phyloP scores from a whole-genome alignment of 2,113 vertebrate species.

The Columbina picui region DNA sequence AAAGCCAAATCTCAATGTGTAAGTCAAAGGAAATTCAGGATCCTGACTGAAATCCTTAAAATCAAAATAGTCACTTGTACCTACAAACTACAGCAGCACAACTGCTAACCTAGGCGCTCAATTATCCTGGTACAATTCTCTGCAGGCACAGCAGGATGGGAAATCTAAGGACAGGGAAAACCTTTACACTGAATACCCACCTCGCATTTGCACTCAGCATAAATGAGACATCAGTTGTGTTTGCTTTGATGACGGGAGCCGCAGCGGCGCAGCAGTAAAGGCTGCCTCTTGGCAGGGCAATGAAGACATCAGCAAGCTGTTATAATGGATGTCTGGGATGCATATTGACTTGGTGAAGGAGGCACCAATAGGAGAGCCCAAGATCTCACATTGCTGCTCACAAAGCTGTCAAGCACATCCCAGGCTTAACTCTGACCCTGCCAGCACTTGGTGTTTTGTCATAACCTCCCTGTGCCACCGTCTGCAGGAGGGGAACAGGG shows the following conservation, averaged over 20 bases:
- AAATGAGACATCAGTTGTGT: conserved; percentile 19
- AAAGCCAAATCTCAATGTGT: neutral
- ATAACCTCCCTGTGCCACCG: neutral
- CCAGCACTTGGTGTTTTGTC: neutral
- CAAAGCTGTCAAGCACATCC: neutral
- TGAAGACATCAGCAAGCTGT: conserved; percentile 4
- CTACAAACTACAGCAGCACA: fast-evolving
- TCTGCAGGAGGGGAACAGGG: neutral
- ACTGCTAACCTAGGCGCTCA: neutral
- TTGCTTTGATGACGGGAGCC: neutral
- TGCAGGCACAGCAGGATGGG: neutral
- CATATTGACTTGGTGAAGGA: neutral
- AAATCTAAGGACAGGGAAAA: neutral
- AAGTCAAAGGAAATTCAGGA: neutral
- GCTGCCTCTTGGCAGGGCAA: neutral
- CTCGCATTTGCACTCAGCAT: neutral
- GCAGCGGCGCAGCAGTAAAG: neutral
- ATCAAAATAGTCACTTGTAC: neutral
- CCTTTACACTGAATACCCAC: neutral
- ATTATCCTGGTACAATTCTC: neutral
- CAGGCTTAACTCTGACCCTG: neutral
- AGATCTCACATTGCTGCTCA: neutral
- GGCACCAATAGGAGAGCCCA: neutral
- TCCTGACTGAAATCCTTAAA: neutral
- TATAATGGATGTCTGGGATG: neutral